Base-by-base conservation (phyloP, 2,113 vertebrate species). In the Chascanopsetta lugubris region DNA sequence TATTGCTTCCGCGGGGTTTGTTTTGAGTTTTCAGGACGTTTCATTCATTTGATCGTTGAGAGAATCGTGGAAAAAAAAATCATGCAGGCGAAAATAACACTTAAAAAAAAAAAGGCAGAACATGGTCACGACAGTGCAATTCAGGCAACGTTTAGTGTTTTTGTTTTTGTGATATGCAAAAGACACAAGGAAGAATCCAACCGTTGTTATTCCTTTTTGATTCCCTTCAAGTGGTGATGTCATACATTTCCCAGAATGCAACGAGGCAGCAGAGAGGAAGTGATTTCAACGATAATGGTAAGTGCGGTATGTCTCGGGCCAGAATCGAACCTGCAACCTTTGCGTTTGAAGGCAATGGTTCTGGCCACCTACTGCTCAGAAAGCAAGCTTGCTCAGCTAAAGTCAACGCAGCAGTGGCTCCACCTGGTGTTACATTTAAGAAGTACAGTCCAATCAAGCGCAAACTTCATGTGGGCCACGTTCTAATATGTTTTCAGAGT, bases 161-260 rank as follows among this genome's bases (percentile, higher is more conserved):
- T 13, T 15, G 34, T 38, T 50, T 24, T 12, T 13, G 20, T 3
- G 56, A 70, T 47, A 20, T 32, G 25, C 77, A 50, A 3, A 45
- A 40, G 0, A 47, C 6, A 21, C 13, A 0, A 60, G 67, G 63
- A 72, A 68, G 72, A 79, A 72, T 55, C 62, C 73, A 84, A 72
- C 69, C 49, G 45, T 0, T 48, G 43, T 20, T 3, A 22, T 27
- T 60, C 59, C 21, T n/a, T 25, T n/a, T 55, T 17, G n/a, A 30
- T 48, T 61, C 45, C 13, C 4, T 6, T 11, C 6, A 15, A 15
- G 10, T 2, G 0, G 24, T 11, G 1, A 17, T 13, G 53, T 67
- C 55, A 57, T 58, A 53, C 61, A 58, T 55, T 64, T 82, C 79
- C 79, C 80, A 80, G 50, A 54, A 75, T 72, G 80, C 72, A 7